phyloP scores from a whole-genome alignment of 2,797 vertebrate genomes.

The Falco rusticolus region DNA sequence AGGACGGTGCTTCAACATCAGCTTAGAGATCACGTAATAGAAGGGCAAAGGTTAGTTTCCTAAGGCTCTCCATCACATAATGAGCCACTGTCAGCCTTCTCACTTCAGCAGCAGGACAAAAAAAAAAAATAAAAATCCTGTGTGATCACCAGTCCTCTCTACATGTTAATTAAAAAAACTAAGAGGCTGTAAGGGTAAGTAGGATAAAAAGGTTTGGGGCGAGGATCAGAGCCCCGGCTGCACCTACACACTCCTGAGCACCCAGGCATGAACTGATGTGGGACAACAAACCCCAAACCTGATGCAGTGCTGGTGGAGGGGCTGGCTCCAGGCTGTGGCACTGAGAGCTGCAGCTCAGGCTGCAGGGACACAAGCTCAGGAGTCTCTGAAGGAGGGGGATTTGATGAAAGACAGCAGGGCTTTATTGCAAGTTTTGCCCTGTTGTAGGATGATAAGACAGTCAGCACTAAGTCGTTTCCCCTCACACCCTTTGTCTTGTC shows the following conservation, averaged over 20 bases:
- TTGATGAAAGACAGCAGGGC: neutral
- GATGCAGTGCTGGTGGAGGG: neutral
- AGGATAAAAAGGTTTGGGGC: neutral
- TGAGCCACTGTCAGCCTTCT: constrained; percentile 1
- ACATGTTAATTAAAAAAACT: neutral
- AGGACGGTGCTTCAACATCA: neutral
- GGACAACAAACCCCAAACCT: neutral
- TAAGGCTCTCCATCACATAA: constrained; percentile 51
- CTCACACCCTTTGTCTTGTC: constrained; percentile 17
- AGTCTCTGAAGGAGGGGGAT: neutral
- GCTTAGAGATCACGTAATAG: neutral
- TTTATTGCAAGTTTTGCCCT: constrained; percentile 29
- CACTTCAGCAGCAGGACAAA: neutral
- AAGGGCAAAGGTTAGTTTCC: constrained; percentile 58
- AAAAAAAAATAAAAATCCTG: neutral
- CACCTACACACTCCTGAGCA: neutral
- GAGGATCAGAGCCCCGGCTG: neutral
- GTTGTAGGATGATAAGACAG: neutral
- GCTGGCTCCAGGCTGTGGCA: neutral
- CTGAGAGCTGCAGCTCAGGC: neutral
- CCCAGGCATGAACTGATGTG: neutral
- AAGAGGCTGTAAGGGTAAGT: neutral
- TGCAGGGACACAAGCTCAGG: neutral
- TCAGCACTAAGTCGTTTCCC: neutral
- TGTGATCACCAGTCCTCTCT: neutral